Percentiles rank a stretch among this genome's conserved stretches.
Conservation (phyloP, 2,888 invertebrate species). For the Blera fallax region DNA sequence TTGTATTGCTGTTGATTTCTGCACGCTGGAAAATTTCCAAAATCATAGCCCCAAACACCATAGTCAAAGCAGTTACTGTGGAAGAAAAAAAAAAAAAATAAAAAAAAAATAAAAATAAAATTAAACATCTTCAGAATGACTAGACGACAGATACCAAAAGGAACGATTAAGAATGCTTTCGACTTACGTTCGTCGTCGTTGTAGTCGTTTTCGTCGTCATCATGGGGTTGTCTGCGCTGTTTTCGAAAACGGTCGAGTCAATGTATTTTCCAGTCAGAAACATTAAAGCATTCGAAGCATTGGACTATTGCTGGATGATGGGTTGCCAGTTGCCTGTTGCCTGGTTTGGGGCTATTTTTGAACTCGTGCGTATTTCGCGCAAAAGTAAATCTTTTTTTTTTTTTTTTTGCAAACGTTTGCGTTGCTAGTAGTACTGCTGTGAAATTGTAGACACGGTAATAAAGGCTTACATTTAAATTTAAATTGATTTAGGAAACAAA, state of each 20-base stretch:
- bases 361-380: constrained; percentile 57
- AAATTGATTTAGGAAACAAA: constrained; percentile 45
- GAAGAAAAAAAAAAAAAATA: too few relatives aligned
- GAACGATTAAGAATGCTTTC: constrained; percentile 52
- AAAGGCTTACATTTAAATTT: constrained; percentile 40
- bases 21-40: constrained; percentile 67
- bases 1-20: neutral
- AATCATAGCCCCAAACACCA: constrained; percentile 14
- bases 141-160: constrained; percentile 69
- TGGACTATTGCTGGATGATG: constrained; percentile 56
- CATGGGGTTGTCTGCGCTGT: constrained; percentile 31
- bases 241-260: constrained; percentile 59
- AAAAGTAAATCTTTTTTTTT: constrained; percentile 1
- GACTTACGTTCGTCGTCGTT: constrained; percentile 32
- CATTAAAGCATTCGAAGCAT: constrained; percentile 59
- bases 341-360: constrained; percentile 58
- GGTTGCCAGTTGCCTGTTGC: constrained; percentile 37
- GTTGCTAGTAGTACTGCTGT: constrained; percentile 10
- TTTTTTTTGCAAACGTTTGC: constrained; percentile 44
- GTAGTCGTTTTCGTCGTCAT: constrained; percentile 46
- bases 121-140: constrained; percentile 59
- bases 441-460: constrained; percentile 36
- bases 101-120: constrained; percentile 37
- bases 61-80: neutral
- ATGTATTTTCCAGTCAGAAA: constrained; percentile 68